Percentiles rank a stretch among this genome's conserved stretches.
These are phyloP conservation scores for Tetraneura akinire DNA, from an alignment of 1,140 invertebrate species.

Conservation along the genomic window DNA sequence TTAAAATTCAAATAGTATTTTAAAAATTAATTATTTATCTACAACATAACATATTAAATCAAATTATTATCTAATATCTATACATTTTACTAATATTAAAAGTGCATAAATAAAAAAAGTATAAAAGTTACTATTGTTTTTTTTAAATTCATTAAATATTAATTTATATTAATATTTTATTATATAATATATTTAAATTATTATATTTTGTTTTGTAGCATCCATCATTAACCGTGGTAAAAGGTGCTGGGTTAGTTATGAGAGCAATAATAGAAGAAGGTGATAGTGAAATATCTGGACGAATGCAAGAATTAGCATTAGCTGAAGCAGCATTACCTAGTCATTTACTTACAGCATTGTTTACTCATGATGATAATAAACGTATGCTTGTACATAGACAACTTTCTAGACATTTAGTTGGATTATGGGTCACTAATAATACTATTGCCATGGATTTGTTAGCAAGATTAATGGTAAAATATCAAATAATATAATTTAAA, in stretches of 20 bases:
- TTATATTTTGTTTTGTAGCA: conserved; percentile 66
- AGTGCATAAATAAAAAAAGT: too few relatives aligned
- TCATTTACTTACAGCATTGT: conserved; percentile 90
- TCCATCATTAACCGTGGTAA: conserved; percentile 95
- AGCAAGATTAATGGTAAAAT: conserved; percentile 80
- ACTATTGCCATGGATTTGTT: conserved; percentile 87
- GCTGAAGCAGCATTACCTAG: conserved; percentile 95
- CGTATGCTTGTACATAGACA: conserved; percentile 83
- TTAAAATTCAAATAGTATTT: too few relatives aligned
- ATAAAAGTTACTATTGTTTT: too few relatives aligned
- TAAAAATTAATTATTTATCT: too few relatives aligned
- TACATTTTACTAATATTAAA: too few relatives aligned
- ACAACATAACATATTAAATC: too few relatives aligned
- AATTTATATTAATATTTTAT: background rate
- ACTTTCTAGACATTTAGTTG: conserved; percentile 92
- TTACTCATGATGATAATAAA: conserved; percentile 76
- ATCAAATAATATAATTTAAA: too few relatives aligned
- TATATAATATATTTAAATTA: background rate
- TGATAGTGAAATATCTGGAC: conserved; percentile 80
- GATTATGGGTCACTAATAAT: conserved; percentile 96
- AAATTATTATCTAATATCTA: too few relatives aligned
- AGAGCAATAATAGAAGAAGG: conserved; percentile 98
- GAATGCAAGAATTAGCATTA: conserved; percentile 94
- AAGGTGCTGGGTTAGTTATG: conserved; percentile 96
- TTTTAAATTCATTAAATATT: too few relatives aligned